These are phyloP conservation scores for Aleadryas rufinucha DNA, from an alignment of 2,113 vertebrate genomes.

Conservation along the genomic window DNA sequence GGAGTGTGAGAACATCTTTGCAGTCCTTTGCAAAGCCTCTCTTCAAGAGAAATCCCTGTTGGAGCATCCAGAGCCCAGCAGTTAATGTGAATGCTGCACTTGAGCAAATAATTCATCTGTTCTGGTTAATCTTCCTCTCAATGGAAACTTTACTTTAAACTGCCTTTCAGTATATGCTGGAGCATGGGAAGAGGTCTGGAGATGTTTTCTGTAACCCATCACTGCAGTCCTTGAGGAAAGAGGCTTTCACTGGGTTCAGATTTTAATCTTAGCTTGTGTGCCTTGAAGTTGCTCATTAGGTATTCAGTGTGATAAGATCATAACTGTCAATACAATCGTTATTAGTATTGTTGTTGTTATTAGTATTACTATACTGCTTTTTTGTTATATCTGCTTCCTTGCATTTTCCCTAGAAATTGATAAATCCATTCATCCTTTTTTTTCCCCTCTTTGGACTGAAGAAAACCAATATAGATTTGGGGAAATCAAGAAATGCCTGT, in stretches of 20 bases:
- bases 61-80: neutral
- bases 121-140: neutral
- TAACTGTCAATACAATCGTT: neutral
- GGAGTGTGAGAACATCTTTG: neutral
- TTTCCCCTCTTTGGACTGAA: neutral
- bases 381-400: neutral
- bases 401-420: neutral
- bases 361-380: neutral
- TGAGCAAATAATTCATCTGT: neutral
- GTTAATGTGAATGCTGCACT: neutral
- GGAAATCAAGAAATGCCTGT: neutral
- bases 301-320: neutral
- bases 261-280: neutral
- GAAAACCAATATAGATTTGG: neutral
- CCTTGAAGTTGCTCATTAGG: neutral
- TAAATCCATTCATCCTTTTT: neutral
- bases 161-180: accelerated
- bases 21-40: neutral
- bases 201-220: neutral
- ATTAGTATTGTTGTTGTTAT: neutral
- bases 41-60: neutral
- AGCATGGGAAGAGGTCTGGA: neutral
- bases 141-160: neutral
- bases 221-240: neutral
- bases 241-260: neutral